These are phyloP conservation scores for Spondyliosoma cantharus DNA, from an alignment of 2,797 vertebrate genomes.

Conservation along the genomic window DNA sequence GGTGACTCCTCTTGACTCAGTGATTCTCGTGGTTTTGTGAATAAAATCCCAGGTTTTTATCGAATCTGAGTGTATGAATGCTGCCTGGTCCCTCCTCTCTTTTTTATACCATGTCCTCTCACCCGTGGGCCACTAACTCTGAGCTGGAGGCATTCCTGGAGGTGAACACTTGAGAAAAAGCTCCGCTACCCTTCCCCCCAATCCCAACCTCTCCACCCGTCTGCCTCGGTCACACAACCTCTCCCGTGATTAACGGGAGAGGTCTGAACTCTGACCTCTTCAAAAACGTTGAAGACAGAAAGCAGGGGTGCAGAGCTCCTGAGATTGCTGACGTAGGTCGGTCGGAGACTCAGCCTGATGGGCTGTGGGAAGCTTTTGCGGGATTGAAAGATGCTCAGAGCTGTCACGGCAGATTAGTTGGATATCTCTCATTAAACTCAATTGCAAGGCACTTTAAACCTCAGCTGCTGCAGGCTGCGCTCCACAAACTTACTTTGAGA, in stretches of 20 bases:
- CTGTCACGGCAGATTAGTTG: constrained; percentile 10
- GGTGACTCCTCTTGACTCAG: constrained; percentile 1
- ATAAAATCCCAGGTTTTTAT: constrained; percentile 28
- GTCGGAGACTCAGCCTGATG: constrained; percentile 35
- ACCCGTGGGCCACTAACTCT: constrained; percentile 55
- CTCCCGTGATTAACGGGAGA: constrained; percentile 72
- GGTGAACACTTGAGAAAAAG: constrained; percentile 66
- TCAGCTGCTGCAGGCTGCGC: neutral
- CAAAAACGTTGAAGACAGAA: constrained; percentile 61
- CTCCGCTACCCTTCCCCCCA: constrained; percentile 5
- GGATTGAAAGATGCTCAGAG: constrained; percentile 30
- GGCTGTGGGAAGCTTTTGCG: constrained; percentile 47
- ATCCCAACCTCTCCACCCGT: constrained; percentile 15
- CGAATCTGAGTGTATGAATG: constrained; percentile 17
- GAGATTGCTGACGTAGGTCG: constrained; percentile 56
- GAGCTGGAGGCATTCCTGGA: constrained; percentile 54
- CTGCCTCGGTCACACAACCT: constrained; percentile 67
- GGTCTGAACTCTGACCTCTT: constrained; percentile 75
- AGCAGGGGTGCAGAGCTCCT: constrained; percentile 59
- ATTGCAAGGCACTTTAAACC: constrained; percentile 9
- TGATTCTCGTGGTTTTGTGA: constrained; percentile 1
- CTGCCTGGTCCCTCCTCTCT: constrained; percentile 28
- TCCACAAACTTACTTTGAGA: neutral
- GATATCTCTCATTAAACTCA: constrained; percentile 1
- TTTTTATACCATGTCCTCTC: constrained; percentile 76